Conservation (phyloP, 2,888 invertebrate species). For the Actias luna region DNA sequence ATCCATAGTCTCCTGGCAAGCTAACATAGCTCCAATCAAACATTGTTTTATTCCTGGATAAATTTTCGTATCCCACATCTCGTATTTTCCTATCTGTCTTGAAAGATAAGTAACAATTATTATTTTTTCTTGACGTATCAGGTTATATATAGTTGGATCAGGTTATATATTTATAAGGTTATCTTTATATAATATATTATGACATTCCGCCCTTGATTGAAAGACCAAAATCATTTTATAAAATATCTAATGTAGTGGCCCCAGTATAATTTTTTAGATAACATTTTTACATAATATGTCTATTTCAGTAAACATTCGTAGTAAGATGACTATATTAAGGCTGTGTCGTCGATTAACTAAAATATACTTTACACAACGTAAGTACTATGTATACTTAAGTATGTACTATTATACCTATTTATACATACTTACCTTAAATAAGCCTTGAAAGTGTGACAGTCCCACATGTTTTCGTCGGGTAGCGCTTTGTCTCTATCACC, state of each 20-base stretch:
- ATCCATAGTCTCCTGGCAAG: constrained; percentile 93
- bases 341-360: neutral
- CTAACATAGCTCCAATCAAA: constrained; percentile 89
- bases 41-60: constrained; percentile 94
- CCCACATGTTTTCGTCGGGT: constrained; percentile 98
- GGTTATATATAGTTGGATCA: too few species aligned
- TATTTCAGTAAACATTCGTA: neutral
- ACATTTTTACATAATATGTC: neutral
- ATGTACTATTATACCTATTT: constrained; percentile 6
- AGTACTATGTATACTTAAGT: too few species aligned
- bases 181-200: too few species aligned
- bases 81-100: constrained; percentile 87
- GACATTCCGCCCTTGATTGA: neutral
- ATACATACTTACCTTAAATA: constrained; percentile 80
- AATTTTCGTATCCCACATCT: constrained; percentile 91
- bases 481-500: constrained; percentile 87
- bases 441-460: constrained; percentile 89
- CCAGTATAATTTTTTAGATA: neutral
- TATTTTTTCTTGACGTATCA: too few species aligned
- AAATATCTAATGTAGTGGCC: neutral
- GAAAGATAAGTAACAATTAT: constrained; percentile 35
- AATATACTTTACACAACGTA: too few species aligned
- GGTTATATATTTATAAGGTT: too few species aligned
- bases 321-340: neutral
- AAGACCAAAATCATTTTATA: neutral